phyloP scores from a whole-genome alignment of 2,888 invertebrate species.

The Lysandra bellargus region DNA sequence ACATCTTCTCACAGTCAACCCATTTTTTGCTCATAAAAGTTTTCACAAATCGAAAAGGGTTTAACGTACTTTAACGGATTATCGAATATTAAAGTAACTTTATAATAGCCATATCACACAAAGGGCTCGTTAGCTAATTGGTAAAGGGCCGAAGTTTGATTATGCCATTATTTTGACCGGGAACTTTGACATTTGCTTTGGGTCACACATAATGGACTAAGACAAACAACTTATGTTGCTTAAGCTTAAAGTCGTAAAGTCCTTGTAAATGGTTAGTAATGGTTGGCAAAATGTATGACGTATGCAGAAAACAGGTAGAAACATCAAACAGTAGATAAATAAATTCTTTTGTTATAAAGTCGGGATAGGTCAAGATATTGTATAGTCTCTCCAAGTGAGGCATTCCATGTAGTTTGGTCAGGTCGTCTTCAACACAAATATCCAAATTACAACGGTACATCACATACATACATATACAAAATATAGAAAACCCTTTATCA shows the following conservation, averaged over 20 bases:
- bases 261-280: background rate
- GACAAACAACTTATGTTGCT: background rate
- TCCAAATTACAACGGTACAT: no score
- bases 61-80: background rate
- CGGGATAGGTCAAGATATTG: no score
- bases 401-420: no score
- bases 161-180: conserved; percentile 6
- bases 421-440: no score
- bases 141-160: background rate
- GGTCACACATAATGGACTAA: conserved; percentile 1
- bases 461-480: no score
- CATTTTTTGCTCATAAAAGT: background rate
- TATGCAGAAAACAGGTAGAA: background rate
- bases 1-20: background rate
- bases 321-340: background rate
- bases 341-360: no score
- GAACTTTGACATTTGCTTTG: background rate
- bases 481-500: no score
- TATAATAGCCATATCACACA: background rate
- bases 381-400: no score
- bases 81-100: conserved; percentile 2
- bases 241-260: background rate
- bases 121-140: conserved; percentile 7
- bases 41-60: background rate
- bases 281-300: background rate